These are phyloP conservation scores for Hippoglossus hippoglossus DNA, from an alignment of 2,797 vertebrate species.

Conservation along the genomic window DNA sequence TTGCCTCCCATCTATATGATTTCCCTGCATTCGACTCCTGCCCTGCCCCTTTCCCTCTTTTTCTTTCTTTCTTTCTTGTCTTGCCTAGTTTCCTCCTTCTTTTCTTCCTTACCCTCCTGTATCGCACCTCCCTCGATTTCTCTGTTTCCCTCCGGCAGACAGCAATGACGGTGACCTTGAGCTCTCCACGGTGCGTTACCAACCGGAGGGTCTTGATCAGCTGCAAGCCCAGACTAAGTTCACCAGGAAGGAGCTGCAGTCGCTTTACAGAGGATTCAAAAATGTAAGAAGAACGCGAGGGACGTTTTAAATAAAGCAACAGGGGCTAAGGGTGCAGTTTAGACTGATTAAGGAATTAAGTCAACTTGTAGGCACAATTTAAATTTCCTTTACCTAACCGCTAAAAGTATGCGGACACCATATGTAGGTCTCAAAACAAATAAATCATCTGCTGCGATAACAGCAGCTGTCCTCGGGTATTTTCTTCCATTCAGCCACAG, in stretches of 20 bases:
- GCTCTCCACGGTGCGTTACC: conserved; percentile 89
- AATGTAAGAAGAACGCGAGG: conserved; percentile 82
- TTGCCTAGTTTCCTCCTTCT: conserved; percentile 40
- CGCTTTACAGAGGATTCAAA: conserved; percentile 96
- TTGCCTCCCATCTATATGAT: conserved; percentile 26
- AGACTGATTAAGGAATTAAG: not conserved
- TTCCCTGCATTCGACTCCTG: conserved; percentile 21
- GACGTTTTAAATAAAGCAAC: not conserved
- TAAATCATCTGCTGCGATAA: too few relatives aligned
- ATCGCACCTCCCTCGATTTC: conserved; percentile 12
- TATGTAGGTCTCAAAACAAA: not conserved
- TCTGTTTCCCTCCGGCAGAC: conserved; percentile 81
- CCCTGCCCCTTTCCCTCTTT: not conserved
- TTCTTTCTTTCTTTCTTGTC: conserved; percentile 38
- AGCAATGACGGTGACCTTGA: conserved; percentile 88
- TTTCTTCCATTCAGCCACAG: too few relatives aligned
- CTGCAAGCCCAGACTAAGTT: conserved; percentile 93
- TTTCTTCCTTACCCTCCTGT: conserved; percentile 15
- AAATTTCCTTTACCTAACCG: not conserved
- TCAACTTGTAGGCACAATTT: not conserved
- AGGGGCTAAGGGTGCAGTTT: not conserved
- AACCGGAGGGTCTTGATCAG: conserved; percentile 92
- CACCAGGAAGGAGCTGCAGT: conserved; percentile 93
- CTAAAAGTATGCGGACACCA: not conserved
- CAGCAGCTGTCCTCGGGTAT: too few relatives aligned